Conservation (phyloP, 2,113 vertebrate genomes). For the Ammospiza nelsoni region DNA sequence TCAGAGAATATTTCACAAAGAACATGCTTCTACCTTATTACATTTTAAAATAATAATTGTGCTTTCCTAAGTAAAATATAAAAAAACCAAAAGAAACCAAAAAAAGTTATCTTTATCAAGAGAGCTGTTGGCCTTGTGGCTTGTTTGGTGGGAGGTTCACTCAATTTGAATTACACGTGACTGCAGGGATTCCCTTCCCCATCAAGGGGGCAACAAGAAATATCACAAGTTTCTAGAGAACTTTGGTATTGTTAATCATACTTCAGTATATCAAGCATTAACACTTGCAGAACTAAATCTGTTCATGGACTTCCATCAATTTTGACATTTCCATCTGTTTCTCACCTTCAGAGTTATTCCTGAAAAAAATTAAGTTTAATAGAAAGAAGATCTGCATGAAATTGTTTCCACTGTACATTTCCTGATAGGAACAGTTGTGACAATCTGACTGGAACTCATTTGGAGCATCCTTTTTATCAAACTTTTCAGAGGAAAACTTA, state of each 20-base stretch:
- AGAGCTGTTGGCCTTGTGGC: background rate
- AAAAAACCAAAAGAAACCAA: background rate
- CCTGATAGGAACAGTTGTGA: background rate
- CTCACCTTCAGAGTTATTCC: background rate
- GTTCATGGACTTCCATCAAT: background rate
- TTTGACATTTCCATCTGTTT: background rate
- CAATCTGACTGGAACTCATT: background rate
- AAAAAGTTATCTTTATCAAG: background rate
- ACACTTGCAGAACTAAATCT: background rate
- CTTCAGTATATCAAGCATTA: background rate
- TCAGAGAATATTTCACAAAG: background rate
- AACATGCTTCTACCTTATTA: background rate
- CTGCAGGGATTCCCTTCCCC: background rate
- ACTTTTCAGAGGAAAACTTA: background rate
- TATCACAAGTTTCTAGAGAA: background rate
- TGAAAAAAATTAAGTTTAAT: background rate
- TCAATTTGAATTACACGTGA: background rate
- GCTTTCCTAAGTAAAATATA: background rate
- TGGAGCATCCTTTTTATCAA: background rate
- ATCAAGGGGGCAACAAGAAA: background rate
- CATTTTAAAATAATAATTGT: background rate
- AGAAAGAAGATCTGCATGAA: background rate
- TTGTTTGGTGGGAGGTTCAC: background rate
- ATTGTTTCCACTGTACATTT: background rate
- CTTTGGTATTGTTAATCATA: background rate